Evolutionary conservation across 2,888 invertebrate genomes (phyloP), one percentile per base, ranked within the genome.

Genomic region (Papilio elwesi): DNA sequence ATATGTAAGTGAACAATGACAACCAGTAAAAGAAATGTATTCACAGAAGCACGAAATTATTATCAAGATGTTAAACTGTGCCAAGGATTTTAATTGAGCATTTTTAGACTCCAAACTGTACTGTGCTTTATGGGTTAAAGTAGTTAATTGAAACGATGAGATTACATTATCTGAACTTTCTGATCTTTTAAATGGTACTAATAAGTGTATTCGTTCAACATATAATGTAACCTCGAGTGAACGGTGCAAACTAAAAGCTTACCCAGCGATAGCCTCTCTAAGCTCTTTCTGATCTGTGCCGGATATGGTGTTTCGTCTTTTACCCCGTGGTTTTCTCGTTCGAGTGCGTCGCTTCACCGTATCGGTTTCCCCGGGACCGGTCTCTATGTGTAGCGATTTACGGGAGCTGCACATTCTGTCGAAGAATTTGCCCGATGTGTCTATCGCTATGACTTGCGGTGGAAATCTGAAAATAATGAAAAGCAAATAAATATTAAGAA

Each of bases 271-370:
- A 85, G 97, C 97, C 91, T 97, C 96, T 90, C 96, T 95, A 90
- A 98, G 97, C 94, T 98, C 98, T 94, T 97, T 97, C 87, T 97
- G 97, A 94, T 97, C 97, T 83, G 97, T 97, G 89, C 98, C 97
- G 82, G 97, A 97, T 87, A 98, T 96, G 83, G 98, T 98, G 92
- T 98, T 98, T 88, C 98, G 95, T 94, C 98, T 95, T 93, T 97
- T 96, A 90, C 96, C 97, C 80, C 97, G 95, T 77, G 97, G 96
- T 90, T 96, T 96, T 81, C 97, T 94, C 68, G 96, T 95, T 84
- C 96, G 95, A 70, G 96, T 96, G 80, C 96, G 93, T 80, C 97
- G 94, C 85, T 96, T 96, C 74, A 96, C 95, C 64, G 95, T 95
- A 87, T 95, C 95, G 62, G 95, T 94, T 82, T 95, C 95, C 71